These are phyloP conservation scores for Mus spicilegus DNA, from an alignment of 2,113 vertebrate species.

Conservation along the genomic window DNA sequence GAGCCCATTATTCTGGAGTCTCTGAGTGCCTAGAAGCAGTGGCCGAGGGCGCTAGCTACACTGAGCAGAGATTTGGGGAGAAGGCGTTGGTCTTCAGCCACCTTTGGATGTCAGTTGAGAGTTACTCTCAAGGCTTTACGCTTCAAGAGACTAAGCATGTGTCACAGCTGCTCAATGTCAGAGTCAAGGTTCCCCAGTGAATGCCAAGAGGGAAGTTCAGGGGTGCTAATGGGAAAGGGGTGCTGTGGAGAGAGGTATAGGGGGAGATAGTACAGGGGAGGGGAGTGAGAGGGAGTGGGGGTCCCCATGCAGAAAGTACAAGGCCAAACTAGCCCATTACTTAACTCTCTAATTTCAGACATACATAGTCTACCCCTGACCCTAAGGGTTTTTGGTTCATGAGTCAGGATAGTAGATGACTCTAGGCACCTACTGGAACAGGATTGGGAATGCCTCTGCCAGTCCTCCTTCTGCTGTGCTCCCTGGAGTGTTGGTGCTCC, in stretches of 20 bases:
- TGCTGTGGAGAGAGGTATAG: neutral
- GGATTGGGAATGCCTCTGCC: neutral
- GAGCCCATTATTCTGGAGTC: neutral
- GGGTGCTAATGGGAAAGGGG: too few species aligned
- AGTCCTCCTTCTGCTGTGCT: neutral
- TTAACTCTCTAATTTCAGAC: neutral
- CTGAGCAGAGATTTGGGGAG: neutral
- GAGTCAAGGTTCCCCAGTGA: neutral
- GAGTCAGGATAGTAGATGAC: neutral
- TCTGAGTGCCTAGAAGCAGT: neutral
- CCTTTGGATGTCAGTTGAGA: neutral
- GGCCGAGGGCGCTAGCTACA: too few species aligned
- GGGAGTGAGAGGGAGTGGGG: too few species aligned
- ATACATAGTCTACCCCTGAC: neutral
- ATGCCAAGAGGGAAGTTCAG: too few species aligned
- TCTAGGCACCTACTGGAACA: neutral
- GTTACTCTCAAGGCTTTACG: neutral
- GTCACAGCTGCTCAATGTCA: neutral
- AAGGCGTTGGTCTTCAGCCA: neutral
- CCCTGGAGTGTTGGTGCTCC: neutral
- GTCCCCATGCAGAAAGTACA: neutral
- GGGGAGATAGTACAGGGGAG: neutral
- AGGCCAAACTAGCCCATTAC: neutral
- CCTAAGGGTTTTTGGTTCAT: neutral
- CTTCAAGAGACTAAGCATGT: neutral